phyloP scores from a whole-genome alignment of 2,888 invertebrate species.

The Timandra comae region DNA sequence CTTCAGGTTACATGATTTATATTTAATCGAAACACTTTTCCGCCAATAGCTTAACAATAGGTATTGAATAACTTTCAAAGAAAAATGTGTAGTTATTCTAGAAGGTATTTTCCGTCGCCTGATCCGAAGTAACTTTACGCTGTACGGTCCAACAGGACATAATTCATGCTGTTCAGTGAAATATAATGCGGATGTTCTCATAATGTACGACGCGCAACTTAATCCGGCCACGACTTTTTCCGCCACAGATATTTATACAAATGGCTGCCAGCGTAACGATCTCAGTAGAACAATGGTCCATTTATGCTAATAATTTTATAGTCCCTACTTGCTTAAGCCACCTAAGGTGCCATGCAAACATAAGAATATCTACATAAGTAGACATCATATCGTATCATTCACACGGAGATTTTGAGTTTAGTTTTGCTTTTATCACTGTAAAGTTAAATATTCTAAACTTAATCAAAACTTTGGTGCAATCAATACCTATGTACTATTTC shows the following conservation, averaged over 20 bases:
- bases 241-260: slow-evolving; percentile 52
- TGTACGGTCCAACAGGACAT: slow-evolving; percentile 52
- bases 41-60: too few species aligned
- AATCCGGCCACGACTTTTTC: slow-evolving; percentile 61
- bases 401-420: too few species aligned
- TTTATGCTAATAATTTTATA: slow-evolving; percentile 27
- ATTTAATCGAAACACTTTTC: too few species aligned
- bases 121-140: slow-evolving; percentile 56
- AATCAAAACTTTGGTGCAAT: too few species aligned
- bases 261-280: slow-evolving; percentile 38
- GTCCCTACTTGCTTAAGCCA: slow-evolving; percentile 22
- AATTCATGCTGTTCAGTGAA: slow-evolving; percentile 65
- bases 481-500: too few species aligned
- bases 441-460: too few species aligned
- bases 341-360: slow-evolving; percentile 16
- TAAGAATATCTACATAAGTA: slow-evolving; percentile 7
- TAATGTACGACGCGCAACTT: slow-evolving; percentile 69
- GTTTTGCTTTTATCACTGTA: too few species aligned
- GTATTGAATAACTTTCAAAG: too few species aligned
- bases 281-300: slow-evolving; percentile 34
- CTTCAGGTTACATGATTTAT: too few species aligned
- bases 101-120: slow-evolving; percentile 46
- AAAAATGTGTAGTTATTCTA: slow-evolving; percentile 5
- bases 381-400: too few species aligned
- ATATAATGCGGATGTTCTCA: slow-evolving; percentile 69